Evolutionary conservation across 2,797 vertebrate genomes (phyloP), one percentile per base, ranked within the genome.

Genomic region (Enteromius mattozi): DNA sequence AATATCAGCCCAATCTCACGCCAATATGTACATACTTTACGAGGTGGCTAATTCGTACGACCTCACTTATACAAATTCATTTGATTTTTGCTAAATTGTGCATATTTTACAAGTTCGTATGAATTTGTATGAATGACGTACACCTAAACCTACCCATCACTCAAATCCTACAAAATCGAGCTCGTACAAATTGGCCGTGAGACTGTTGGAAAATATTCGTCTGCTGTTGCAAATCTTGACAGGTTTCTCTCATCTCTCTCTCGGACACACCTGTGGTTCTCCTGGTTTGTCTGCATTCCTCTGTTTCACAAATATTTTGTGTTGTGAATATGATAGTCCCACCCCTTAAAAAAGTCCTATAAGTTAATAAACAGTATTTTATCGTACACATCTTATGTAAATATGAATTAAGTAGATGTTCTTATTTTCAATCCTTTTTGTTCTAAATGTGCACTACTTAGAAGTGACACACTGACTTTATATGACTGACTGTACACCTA

Each of bases 221-320:
- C 79, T 63, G 35, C 59, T 27, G 3, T 42, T 75, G 42, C 72
- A 74, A 79, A 70, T 66, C 83, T 19, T 76, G 47, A 30, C 19
- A 2, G 42, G 81, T 59, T 70, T 86, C 78, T 35, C 81, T 80
- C 74, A 72, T 86, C 81, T n/a, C 45, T 77, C 74, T 77, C 70
- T 30, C 59, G 7, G 42, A 61, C 66, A 42, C 9, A 14, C 14
- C 80, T 79, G 86, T 80, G 56, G 81, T 84, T 87, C 72, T 45
- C n/a, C 79, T 71, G 77, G 84, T 87, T 81, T 77, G 45, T 80
- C 81, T 45, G 16, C 72, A 81, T 90, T 85, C 51, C 68, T 86
- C 69, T 24, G 56, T 5, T 4, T 81, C 30, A 69, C 47, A 56
- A 30, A 40, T 42, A 80, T 80, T 37, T 56, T 70, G 13, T 21